These are phyloP conservation scores for Pachypsylla venusta DNA, from an alignment of 1,140 invertebrate genomes.

Conservation along the genomic window DNA sequence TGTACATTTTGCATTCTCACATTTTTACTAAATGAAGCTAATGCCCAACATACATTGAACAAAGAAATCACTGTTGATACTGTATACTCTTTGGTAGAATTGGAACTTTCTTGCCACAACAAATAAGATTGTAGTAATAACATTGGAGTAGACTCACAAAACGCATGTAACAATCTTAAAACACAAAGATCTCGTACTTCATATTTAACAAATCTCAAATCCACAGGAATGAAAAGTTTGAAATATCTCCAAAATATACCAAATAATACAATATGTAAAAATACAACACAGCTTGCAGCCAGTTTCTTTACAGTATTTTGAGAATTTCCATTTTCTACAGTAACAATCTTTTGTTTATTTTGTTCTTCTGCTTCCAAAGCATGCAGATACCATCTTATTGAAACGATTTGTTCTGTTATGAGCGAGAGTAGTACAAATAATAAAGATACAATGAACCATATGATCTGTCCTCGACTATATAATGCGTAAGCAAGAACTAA, in stretches of 20 bases:
- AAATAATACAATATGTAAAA: slow-evolving; percentile 58
- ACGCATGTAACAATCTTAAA: slow-evolving; percentile 68
- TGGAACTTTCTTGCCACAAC: slow-evolving; percentile 34
- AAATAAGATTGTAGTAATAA: slow-evolving; percentile 67
- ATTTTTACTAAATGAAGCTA: slow-evolving; percentile 80
- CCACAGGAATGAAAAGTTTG: slow-evolving; percentile 70
- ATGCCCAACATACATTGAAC: slow-evolving; percentile 75
- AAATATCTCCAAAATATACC: slow-evolving; percentile 82
- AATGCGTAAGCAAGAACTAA: slow-evolving; percentile 68
- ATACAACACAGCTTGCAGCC: slow-evolving; percentile 33
- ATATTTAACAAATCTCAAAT: slow-evolving; percentile 62
- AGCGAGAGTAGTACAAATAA: slow-evolving; percentile 49
- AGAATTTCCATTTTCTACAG: slow-evolving; percentile 14
- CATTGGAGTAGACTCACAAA: slow-evolving; percentile 75
- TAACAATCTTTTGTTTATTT: slow-evolving; percentile 16
- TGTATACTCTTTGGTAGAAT: slow-evolving; percentile 45
- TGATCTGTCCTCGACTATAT: slow-evolving; percentile 42
- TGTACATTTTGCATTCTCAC: slow-evolving; percentile 65
- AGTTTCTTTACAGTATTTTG: slow-evolving; percentile 18
- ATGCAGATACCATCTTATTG: slow-evolving; percentile 33
- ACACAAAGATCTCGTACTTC: slow-evolving; percentile 60
- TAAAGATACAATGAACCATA: slow-evolving; percentile 46
- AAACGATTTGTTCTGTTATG: slow-evolving; percentile 45
- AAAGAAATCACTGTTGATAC: slow-evolving; percentile 68
- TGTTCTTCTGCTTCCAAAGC: slow-evolving; percentile 15